Percentiles rank a stretch among this genome's conserved stretches.
Conservation (phyloP, 2,888 invertebrate genomes). For the Acrocera orbiculus region DNA sequence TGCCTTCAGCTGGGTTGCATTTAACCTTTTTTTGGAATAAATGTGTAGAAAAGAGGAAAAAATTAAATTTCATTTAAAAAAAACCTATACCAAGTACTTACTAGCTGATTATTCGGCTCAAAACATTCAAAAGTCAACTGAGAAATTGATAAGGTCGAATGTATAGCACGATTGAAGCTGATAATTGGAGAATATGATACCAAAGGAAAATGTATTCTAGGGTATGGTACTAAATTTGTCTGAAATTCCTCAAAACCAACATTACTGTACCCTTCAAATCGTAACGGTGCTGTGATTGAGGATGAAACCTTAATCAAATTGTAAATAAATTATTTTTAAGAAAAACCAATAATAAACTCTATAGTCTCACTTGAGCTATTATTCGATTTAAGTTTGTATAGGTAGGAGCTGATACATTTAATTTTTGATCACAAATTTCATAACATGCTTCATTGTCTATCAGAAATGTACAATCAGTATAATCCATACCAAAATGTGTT, state of each 20-base stretch:
- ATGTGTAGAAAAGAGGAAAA: too few species aligned
- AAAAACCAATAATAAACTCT: conserved; percentile 1
- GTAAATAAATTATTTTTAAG: conserved; percentile 20
- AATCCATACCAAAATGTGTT: conserved; percentile 49
- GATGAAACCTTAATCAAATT: conserved; percentile 37
- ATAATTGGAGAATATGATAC: conserved; percentile 57
- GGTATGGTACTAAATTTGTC: conserved; percentile 70
- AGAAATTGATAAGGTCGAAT: conserved; percentile 43
- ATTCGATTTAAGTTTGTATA: conserved; percentile 70
- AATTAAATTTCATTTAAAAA: not conserved
- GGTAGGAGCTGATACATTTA: conserved; percentile 61
- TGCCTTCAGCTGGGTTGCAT: conserved; percentile 49
- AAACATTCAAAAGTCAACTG: conserved; percentile 68
- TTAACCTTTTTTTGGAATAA: conserved; percentile 33
- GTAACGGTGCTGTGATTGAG: conserved; percentile 48
- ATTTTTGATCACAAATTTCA: conserved; percentile 53
- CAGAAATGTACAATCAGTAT: conserved; percentile 50
- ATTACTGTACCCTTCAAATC: conserved; percentile 48
- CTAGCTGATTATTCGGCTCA: conserved; percentile 61
- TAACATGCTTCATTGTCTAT: conserved; percentile 62
- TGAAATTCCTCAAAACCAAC: conserved; percentile 57
- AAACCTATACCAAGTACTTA: not conserved
- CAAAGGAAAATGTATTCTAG: conserved; percentile 72
- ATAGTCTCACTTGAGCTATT: conserved; percentile 26
- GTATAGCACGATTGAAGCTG: conserved; percentile 41